Evolutionary conservation across 2,888 invertebrate species (phyloP).

Genomic region (Bellardia pandia): DNA sequence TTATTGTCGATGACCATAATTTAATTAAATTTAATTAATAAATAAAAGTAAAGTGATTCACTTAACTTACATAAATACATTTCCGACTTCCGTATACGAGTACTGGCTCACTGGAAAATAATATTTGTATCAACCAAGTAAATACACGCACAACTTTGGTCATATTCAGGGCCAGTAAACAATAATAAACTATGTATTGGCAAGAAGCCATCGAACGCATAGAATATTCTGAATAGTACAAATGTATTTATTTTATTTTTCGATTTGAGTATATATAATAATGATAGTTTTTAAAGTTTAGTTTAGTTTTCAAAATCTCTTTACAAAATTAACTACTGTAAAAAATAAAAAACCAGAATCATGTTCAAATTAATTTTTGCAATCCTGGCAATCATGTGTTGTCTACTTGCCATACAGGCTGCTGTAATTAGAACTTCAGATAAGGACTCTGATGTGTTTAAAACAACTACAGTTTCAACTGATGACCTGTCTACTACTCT

Average conservation of each 20-base stretch:
- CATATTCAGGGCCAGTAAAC: slow-evolving; percentile 62
- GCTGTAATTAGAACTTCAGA: slow-evolving; percentile 59
- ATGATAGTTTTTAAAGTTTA: slow-evolving; percentile 70
- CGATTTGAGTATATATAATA: slow-evolving; percentile 75
- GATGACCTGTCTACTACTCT: slow-evolving; percentile 28
- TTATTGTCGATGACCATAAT: slow-evolving; percentile 54
- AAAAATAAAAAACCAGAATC: slow-evolving; percentile 11
- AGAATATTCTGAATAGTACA: slow-evolving; percentile 52
- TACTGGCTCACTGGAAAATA: background rate
- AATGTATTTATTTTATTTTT: background rate
- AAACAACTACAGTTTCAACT: slow-evolving; percentile 61
- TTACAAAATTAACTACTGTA: slow-evolving; percentile 53
- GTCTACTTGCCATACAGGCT: slow-evolving; percentile 27
- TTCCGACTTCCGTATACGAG: slow-evolving; percentile 60
- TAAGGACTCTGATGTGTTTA: background rate
- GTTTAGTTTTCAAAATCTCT: slow-evolving; percentile 67
- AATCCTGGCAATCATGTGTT: slow-evolving; percentile 32
- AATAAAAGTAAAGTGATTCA: slow-evolving; percentile 53
- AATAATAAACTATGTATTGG: slow-evolving; percentile 57
- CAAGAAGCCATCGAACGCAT: slow-evolving; percentile 58
- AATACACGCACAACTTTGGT: slow-evolving; percentile 36
- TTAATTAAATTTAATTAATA: slow-evolving; percentile 58
- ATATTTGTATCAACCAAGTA: background rate
- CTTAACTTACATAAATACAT: slow-evolving; percentile 57
- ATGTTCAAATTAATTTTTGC: slow-evolving; percentile 48